Base-by-base conservation (phyloP, 2,888 invertebrate genomes). In the Atethmia centrago region DNA sequence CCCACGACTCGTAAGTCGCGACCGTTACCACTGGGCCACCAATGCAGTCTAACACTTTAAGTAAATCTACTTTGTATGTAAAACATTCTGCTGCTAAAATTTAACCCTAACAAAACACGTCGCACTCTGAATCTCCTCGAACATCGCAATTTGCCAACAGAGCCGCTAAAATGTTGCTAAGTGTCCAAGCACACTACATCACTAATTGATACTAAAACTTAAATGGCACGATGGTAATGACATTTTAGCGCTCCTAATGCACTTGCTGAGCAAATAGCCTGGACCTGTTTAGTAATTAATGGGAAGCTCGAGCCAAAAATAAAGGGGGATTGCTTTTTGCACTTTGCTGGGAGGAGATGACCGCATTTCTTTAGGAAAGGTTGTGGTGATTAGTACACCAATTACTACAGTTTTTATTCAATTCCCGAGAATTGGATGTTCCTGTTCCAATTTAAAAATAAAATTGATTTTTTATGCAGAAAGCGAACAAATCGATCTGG, bases 141-240 rank as follows among this genome's bases (percentile, higher is more conserved):
- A 78, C 63, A 64, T 63, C 31, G 53, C 21, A 71, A 83, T 83
- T 81, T 80, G 58, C 70, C 19, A 61, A 61, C 47, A 42, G 12
- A 19, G 45, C 80, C 49, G 28, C 75, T 81, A 83, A 84, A 81
- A 84, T 84, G 75, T 75, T 65, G 58, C 80, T 36, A 69, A 75
- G 81, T 80, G 71, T 75, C 69, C 69, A 47, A 71, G 71, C 62
- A 61, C 55, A 64, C 69, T 83, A 80, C 59, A 61, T 74, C 73
- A 75, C 82, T 79, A 86, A 87, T 80, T 82, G 85, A 75, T 79
- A 75, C 77, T 77, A 74, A 85, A 85, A 83, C 73, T 76, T 80
- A 82, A 75, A 76, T 69, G 76, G 65, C 61, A 62, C 74, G 63
- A 47, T 70, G 53, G 71, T 70, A 76, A 83, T 67, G 80, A 76